These are phyloP conservation scores for Galemys pyrenaicus DNA, from an alignment of 2,113 vertebrate species.

Conservation along the genomic window DNA sequence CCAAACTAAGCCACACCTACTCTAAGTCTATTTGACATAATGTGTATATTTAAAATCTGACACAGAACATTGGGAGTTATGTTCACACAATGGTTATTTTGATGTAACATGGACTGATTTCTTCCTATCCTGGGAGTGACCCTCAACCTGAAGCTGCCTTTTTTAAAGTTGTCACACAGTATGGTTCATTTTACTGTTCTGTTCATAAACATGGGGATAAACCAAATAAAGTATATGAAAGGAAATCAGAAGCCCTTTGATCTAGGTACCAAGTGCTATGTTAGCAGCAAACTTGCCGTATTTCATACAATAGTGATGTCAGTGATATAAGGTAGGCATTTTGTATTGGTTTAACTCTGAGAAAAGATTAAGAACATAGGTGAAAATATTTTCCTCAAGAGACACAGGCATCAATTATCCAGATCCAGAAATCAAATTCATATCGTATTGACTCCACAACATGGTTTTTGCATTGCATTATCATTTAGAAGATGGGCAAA, in stretches of 20 bases:
- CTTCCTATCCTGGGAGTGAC: background rate
- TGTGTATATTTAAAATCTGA: background rate
- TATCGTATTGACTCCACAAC: background rate
- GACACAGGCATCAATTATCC: background rate
- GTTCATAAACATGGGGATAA: background rate
- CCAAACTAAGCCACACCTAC: background rate
- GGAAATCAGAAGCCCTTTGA: background rate
- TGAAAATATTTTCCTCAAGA: background rate
- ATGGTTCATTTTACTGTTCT: background rate
- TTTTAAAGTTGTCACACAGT: background rate
- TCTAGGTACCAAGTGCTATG: background rate
- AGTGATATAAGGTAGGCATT: background rate
- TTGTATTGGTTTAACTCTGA: background rate
- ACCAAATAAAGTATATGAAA: background rate
- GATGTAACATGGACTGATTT: background rate
- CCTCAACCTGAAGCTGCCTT: background rate
- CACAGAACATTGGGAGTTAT: accelerated
- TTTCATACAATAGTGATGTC: background rate
- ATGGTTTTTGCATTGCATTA: background rate
- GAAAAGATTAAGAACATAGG: background rate
- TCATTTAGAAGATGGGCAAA: background rate
- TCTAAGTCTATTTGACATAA: background rate
- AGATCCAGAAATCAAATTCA: background rate
- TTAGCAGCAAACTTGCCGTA: no score
- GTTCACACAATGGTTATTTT: background rate